These are phyloP conservation scores for Drosophila trapezifrons DNA, from an alignment of 1,140 invertebrate genomes.

Conservation along the genomic window DNA sequence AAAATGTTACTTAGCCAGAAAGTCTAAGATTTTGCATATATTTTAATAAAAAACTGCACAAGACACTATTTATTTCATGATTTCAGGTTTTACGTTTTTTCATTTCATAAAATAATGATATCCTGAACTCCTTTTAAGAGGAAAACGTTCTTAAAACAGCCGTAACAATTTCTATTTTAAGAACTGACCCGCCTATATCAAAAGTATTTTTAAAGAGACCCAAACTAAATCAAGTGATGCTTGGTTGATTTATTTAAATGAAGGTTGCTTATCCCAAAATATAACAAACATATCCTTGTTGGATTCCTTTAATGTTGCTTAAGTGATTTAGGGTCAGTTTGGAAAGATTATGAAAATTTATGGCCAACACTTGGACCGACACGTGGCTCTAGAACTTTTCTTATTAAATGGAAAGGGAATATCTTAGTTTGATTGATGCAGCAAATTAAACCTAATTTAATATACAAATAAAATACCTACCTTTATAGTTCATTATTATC, in stretches of 20 bases:
- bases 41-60: no score
- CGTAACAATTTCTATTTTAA: not conserved
- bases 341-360: constrained; percentile 1
- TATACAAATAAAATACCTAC: not conserved
- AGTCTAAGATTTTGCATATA: no score
- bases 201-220: constrained; percentile 2
- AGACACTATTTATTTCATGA: no score
- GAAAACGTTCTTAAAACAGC: not conserved
- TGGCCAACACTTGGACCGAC: not conserved
- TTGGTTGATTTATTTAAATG: constrained; percentile 15
- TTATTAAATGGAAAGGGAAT: not conserved
- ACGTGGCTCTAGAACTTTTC: not conserved
- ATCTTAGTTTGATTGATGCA: not conserved
- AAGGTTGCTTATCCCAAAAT: not conserved
- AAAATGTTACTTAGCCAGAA: no score
- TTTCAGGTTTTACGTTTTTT: not conserved
- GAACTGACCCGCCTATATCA: not conserved
- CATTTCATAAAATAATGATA: not conserved
- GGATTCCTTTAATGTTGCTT: constrained; percentile 4
- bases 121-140: no score
- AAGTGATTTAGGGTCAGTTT: constrained; percentile 19
- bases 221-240: constrained; percentile 13
- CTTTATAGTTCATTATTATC: no score
- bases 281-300: not conserved
- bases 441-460: not conserved